phyloP scores from a whole-genome alignment of 2,888 invertebrate species.

The Melipona bicolor region DNA sequence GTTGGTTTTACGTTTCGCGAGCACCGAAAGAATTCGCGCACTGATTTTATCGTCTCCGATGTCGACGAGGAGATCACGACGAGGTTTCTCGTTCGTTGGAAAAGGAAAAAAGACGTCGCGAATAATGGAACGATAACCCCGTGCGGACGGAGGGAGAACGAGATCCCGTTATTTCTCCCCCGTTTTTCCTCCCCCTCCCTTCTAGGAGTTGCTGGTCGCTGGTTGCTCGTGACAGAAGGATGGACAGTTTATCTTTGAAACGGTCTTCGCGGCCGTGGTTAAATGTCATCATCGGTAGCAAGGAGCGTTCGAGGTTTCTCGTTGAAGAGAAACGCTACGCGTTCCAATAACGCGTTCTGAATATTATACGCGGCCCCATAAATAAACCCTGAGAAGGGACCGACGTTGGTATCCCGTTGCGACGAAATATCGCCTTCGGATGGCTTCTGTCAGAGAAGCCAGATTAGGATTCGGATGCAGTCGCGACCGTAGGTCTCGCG shows the following conservation, averaged over 20 bases:
- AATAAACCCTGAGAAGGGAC: conserved; percentile 63
- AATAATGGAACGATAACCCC: conserved; percentile 20
- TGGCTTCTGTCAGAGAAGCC: conserved; percentile 39
- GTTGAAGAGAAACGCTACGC: neutral
- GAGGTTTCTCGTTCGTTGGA: neutral
- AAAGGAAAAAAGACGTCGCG: conserved; percentile 23
- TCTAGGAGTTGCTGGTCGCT: no score
- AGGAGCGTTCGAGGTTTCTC: neutral
- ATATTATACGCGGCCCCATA: conserved; percentile 64
- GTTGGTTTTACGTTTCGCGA: conserved; percentile 59
- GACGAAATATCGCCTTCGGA: conserved; percentile 69
- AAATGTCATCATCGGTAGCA: neutral
- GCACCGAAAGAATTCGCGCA: conserved; percentile 51
- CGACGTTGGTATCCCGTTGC: conserved; percentile 54
- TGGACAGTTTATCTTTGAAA: neutral
- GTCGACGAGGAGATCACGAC: conserved; percentile 30
- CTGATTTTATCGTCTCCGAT: conserved; percentile 36
- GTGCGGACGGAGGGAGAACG: neutral
- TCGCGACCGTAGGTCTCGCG: conserved; percentile 60
- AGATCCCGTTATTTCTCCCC: neutral
- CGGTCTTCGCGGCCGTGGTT: neutral
- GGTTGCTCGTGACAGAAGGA: no score
- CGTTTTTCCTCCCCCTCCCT: neutral
- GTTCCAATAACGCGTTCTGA: conserved; percentile 40
- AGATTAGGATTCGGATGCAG: conserved; percentile 74